Evolutionary conservation across 1,140 invertebrate species (phyloP), one percentile per base, ranked within the genome.

Genomic region (Arion vulgaris): DNA sequence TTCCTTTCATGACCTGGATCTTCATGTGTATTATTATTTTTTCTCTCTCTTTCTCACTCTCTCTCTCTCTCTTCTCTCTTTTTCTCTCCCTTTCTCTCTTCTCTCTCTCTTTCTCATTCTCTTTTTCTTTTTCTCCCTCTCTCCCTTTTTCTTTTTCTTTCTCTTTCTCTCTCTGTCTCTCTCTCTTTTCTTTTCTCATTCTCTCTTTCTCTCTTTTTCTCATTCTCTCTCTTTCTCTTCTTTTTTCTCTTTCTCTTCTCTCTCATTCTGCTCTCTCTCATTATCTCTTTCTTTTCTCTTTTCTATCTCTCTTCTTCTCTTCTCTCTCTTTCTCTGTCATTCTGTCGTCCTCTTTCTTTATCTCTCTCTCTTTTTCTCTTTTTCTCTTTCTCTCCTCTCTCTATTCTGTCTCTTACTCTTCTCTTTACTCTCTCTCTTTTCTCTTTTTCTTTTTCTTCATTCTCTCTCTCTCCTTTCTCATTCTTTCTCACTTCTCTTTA

Each of bases 91-190:
- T 51, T 39, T 26, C 5, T 15, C 5, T n/a, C 34, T 34, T 28
- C 57, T 68, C 77, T 38, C 77, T 66, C 77, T 80, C 77, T 80
- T 57, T 68, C 36, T 41, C 53, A 39, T 34, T 41, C 9, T n/a
- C 57, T 68, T 1, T 80, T 57, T 41, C 53, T 69, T 15, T 62
- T 19, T n/a, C 57, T 62, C 5, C 26, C 26, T n/a, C 4, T 62
- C 15, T n/a, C 13, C 26, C 26, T 80, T 41, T 39, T 15, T 62
- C 53, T 39, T 28, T 39, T 1, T 68, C 32, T 80, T 2, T 38
- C 51, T 38, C 32, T 11, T 26, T 57, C 49, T 39, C 49, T 62
- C 49, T 66, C 41, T 41, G 36, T 19, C 38, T 39, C 11, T 39
- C 19, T 45, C 38, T 75, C 38, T 75, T 36, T 75, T 23, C 26